These are phyloP conservation scores for Hydriomena furcata DNA, from an alignment of 2,888 invertebrate species.

Conservation along the genomic window DNA sequence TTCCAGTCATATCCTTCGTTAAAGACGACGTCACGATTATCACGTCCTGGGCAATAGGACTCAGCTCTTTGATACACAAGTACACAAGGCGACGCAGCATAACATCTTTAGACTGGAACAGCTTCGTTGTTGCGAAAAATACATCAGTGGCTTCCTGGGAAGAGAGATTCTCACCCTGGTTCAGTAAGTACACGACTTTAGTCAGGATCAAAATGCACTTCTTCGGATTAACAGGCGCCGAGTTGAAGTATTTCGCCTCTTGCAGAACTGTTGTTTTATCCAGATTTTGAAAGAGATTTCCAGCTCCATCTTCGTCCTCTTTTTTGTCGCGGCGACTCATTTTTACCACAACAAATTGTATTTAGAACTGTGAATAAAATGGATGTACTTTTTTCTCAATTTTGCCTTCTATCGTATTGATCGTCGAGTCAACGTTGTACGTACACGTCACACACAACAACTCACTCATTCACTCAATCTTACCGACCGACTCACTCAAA, in stretches of 20 bases:
- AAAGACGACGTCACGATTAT: slow-evolving; percentile 99
- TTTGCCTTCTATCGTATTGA: too few species aligned
- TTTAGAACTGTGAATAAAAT: too few species aligned
- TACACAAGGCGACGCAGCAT: slow-evolving; percentile 97
- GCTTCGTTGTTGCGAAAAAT: slow-evolving; percentile 99
- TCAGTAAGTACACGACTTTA: slow-evolving; percentile 97
- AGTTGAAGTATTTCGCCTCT: slow-evolving; percentile 98
- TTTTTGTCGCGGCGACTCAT: slow-evolving; percentile 90
- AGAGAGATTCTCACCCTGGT: slow-evolving; percentile 96
- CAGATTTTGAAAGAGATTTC: slow-evolving; percentile 95
- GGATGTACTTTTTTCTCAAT: too few species aligned
- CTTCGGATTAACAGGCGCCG: slow-evolving; percentile 97
- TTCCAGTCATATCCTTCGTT: slow-evolving; percentile 98
- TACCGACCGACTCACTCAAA: too few species aligned
- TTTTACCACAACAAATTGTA: not conserved
- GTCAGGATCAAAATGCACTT: slow-evolving; percentile 98
- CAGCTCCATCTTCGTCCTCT: slow-evolving; percentile 96
- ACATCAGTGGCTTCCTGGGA: slow-evolving; percentile 98
- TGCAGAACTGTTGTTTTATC: slow-evolving; percentile 99
- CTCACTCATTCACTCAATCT: too few species aligned
- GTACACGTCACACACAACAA: too few species aligned
- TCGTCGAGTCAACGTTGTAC: too few species aligned
- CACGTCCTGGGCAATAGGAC: slow-evolving; percentile 97
- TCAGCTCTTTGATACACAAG: slow-evolving; percentile 96
- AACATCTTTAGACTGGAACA: slow-evolving; percentile 98